Conservation (phyloP, 2,113 vertebrate genomes). For the Coreoperca whiteheadi region DNA sequence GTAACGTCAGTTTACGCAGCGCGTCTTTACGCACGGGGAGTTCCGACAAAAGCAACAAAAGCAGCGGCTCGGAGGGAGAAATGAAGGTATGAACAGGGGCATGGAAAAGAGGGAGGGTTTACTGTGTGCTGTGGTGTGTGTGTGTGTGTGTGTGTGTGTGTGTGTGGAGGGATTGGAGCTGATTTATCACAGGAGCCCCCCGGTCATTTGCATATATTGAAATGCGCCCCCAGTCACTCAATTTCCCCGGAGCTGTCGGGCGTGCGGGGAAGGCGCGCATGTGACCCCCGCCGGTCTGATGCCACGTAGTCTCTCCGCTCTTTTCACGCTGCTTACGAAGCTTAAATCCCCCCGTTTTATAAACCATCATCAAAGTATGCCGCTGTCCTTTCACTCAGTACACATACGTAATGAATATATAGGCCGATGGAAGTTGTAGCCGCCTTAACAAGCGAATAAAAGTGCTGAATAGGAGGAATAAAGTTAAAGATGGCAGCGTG, state of each 20-base stretch:
- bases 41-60: slow-evolving; percentile 48
- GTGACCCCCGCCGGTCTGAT: slow-evolving; percentile 73
- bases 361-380: slow-evolving; percentile 27
- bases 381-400: slow-evolving; percentile 14
- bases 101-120: slow-evolving; percentile 55
- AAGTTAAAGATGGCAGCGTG: slow-evolving; percentile 45
- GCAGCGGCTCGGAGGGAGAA: slow-evolving; percentile 35
- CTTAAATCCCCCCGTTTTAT: slow-evolving; percentile 10
- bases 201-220: slow-evolving; percentile 91
- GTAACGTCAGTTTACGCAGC: slow-evolving; percentile 13
- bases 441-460: slow-evolving; percentile 37
- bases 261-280: slow-evolving; percentile 81
- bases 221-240: slow-evolving; percentile 89
- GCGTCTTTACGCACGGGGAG: slow-evolving; percentile 45
- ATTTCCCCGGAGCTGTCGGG: slow-evolving; percentile 83
- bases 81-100: slow-evolving; percentile 69
- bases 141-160: slow-evolving; percentile 50
- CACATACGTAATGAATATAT: slow-evolving; percentile 12
- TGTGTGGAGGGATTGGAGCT: slow-evolving; percentile 77
- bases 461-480: slow-evolving; percentile 54
- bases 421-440: slow-evolving; percentile 23
- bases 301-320: slow-evolving; percentile 38
- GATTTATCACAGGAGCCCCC: slow-evolving; percentile 88
- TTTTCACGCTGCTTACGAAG: slow-evolving; percentile 40
- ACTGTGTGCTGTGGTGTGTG: slow-evolving; percentile 40